These are phyloP conservation scores for Drosophila arizonae DNA, from an alignment of 1,140 invertebrate genomes.

Conservation along the genomic window DNA sequence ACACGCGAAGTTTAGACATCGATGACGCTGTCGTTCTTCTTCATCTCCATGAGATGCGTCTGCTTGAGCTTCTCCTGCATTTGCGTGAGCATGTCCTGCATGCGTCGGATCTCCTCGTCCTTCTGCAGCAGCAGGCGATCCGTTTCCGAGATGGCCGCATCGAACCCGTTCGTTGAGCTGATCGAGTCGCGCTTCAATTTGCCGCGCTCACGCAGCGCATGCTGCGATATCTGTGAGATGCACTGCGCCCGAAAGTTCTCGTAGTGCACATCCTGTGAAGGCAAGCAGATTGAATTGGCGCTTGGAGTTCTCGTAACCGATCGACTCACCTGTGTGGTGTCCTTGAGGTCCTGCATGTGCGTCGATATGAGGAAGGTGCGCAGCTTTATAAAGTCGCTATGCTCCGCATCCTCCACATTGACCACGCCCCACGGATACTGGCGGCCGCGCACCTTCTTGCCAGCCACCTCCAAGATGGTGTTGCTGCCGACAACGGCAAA, in stretches of 20 bases:
- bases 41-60: conserved; percentile 86
- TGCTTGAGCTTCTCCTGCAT: conserved; percentile 98
- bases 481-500: conserved; percentile 99
- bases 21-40: conserved; percentile 91
- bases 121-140: conserved; percentile 94
- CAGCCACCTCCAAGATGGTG: conserved; percentile 95
- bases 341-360: conserved; percentile 97
- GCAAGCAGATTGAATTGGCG: not conserved
- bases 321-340: conserved; percentile 90
- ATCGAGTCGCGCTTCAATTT: conserved; percentile 94
- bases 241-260: conserved; percentile 97
- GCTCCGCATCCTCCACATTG: conserved; percentile 98
- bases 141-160: conserved; percentile 91
- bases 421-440: conserved; percentile 99
- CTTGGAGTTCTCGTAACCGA: not conserved
- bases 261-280: conserved; percentile 93
- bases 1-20: conserved; percentile 86
- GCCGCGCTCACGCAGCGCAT: conserved; percentile 90
- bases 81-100: conserved; percentile 98
- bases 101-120: conserved; percentile 96
- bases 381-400: conserved; percentile 98
- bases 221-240: conserved; percentile 94
- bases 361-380: conserved; percentile 98
- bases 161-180: conserved; percentile 87
- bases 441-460: conserved; percentile 93